Conservation (phyloP, 2,113 vertebrate species). For the Channa argus region DNA sequence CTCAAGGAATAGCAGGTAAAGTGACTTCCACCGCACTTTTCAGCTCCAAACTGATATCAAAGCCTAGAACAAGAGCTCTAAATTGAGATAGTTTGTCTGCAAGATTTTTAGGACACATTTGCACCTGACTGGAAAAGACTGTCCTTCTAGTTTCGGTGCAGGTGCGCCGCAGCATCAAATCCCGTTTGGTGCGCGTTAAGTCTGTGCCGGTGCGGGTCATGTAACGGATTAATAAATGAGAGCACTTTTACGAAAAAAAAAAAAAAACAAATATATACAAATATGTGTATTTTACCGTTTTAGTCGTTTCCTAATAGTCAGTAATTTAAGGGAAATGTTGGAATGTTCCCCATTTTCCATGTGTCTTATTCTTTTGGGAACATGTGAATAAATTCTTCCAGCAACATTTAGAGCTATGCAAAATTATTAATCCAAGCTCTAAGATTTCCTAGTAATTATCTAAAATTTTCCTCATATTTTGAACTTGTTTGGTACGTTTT, state of each 20-base stretch:
- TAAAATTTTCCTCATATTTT: not conserved
- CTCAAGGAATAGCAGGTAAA: conserved; percentile 91
- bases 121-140: conserved; percentile 69
- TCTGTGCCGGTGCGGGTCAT: not conserved
- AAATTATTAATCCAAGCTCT: not conserved
- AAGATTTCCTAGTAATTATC: not conserved
- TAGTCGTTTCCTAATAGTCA: not conserved
- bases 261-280: not conserved
- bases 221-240: not conserved
- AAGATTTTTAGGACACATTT: conserved; percentile 36
- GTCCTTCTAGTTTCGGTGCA: conserved; percentile 77
- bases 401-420: not conserved
- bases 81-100: not conserved
- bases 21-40: conserved; percentile 58
- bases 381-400: conserved; percentile 35
- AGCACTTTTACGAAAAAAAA: not conserved
- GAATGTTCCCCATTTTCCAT: conserved; percentile 60
- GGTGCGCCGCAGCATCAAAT: conserved; percentile 79
- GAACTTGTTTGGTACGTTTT: conserved; percentile 30
- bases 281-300: not conserved
- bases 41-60: not conserved
- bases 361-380: conserved; percentile 51
- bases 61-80: not conserved
- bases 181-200: conserved; percentile 56
- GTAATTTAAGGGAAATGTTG: conserved; percentile 33